A percentile compares a stretch with the other conserved stretches of the same genome.
phyloP scores from a whole-genome alignment of 2,888 invertebrate genomes.

The Limnephilus rhombicus region DNA sequence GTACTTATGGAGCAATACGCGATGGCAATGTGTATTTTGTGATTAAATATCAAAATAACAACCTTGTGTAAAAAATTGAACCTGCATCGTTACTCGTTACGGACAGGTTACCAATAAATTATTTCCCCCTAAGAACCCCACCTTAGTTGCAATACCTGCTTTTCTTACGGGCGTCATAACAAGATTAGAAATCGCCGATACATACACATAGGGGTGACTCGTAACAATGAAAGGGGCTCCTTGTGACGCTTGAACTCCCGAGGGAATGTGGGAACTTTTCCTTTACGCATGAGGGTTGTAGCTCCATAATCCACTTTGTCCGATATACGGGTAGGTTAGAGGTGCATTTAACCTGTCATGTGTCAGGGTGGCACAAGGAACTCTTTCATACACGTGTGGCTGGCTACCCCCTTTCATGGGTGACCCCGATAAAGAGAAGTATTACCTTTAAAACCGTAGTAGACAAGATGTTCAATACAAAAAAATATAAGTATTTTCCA shows the following conservation, averaged over 20 bases:
- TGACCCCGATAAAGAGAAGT: not conserved
- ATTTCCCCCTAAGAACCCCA: not conserved
- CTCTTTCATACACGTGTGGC: not conserved
- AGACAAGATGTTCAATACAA: not conserved
- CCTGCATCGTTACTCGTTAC: not conserved
- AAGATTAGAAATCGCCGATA: not conserved
- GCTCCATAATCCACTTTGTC: not conserved
- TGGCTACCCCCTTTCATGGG: not conserved
- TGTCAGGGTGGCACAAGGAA: conserved; percentile 5
- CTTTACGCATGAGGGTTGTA: conserved; percentile 19
- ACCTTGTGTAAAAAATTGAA: not conserved
- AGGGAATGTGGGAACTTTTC: conserved; percentile 11
- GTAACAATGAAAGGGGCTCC: conserved; percentile 8
- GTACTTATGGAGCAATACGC: not conserved
- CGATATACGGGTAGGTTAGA: conserved; percentile 11
- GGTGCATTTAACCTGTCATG: conserved; percentile 33
- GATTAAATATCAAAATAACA: not conserved
- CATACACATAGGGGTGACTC: not conserved
- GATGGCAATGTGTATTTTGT: conserved; percentile 1
- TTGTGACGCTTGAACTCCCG: not conserved
- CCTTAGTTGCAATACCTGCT: not conserved
- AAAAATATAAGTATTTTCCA: not conserved
- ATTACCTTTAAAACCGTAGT: not conserved
- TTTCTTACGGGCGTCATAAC: not conserved
- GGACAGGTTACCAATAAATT: not conserved